Evolutionary conservation across 2,113 vertebrate species (phyloP), one percentile per base, ranked within the genome.

Genomic region (Bubalus kerabau): DNA sequence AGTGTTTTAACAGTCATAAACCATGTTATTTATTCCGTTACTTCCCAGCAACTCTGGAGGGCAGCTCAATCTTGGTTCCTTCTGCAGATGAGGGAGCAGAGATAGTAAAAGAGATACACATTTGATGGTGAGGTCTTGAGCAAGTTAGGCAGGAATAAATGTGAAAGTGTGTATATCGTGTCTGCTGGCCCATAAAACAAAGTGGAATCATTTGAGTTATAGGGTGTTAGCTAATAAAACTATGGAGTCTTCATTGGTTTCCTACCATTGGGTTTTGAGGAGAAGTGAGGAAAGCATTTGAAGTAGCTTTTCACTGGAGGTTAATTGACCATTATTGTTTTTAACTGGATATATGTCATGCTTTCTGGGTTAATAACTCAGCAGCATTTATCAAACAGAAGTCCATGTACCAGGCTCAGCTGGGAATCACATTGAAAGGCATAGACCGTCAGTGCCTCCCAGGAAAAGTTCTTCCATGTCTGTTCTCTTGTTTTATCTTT

Each of bases 181-280:
- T 94, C 62, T 95, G 46, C 78, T 93, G 57, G 76, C 60, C 83
- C 80, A 32, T 94, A 91, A 98, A 97, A 92, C 87, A 95, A 74
- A 90, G 32, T 87, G 28, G 71, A 21, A 32, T 97, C 59, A 48
- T 67, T 93, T 43, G 62, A 83, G 60, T 89, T 95, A 40, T 16
- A 67, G 21, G 82, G 71, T 88, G 40, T 52, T 54, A 87, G 78
- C 54, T 88, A 86, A 46, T 85, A 88, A 97, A 78, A 86, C 54
- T 28, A 4, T 36, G 50, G 36, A 76, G 3, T 92, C 50, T 94
- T 96, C 43, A 14, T 87, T 74, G 76, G 54, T 87, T 83, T 96
- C 76, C 52, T 88, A 16, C 52, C 48, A 46, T 74, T 94, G 62
- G 59, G 80, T 57, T 92, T 90, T 82, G 83, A 92, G 67, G 14